These are phyloP conservation scores for Yponomeuta plumbellus DNA, from an alignment of 2,888 invertebrate species.

Conservation along the genomic window DNA sequence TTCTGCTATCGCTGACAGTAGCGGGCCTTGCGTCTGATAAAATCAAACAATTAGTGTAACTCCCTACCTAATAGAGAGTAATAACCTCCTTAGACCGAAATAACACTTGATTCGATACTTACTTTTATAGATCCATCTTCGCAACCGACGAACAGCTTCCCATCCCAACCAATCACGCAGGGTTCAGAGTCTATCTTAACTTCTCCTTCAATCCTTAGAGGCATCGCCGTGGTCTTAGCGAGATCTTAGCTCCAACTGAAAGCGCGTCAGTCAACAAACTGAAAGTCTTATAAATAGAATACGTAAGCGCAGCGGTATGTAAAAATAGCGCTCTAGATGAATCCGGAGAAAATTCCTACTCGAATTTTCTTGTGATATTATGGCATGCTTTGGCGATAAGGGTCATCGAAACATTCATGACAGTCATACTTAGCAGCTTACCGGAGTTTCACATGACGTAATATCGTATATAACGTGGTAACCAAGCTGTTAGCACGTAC, in stretches of 20 bases:
- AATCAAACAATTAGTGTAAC: no score
- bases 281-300: constrained; percentile 6
- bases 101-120: constrained; percentile 26
- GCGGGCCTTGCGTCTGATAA: no score
- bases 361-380: not conserved
- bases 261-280: constrained; percentile 8
- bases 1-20: no score
- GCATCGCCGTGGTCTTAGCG: constrained; percentile 36
- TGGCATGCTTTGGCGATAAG: not conserved
- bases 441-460: constrained; percentile 10
- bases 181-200: constrained; percentile 55
- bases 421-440: not conserved
- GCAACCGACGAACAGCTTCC: constrained; percentile 52
- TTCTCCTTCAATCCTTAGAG: constrained; percentile 49
- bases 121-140: constrained; percentile 60
- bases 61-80: not conserved
- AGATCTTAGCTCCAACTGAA: not conserved
- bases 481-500: constrained; percentile 6
- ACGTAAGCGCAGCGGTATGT: constrained; percentile 32
- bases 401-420: constrained; percentile 7
- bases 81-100: not conserved
- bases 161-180: constrained; percentile 54
- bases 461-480: constrained; percentile 17
- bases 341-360: constrained; percentile 1
- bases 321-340: constrained; percentile 11